Percentiles rank a stretch among this genome's conserved stretches.
phyloP scores from a whole-genome alignment of 2,888 invertebrate genomes.

The Antheraea assamensis region DNA sequence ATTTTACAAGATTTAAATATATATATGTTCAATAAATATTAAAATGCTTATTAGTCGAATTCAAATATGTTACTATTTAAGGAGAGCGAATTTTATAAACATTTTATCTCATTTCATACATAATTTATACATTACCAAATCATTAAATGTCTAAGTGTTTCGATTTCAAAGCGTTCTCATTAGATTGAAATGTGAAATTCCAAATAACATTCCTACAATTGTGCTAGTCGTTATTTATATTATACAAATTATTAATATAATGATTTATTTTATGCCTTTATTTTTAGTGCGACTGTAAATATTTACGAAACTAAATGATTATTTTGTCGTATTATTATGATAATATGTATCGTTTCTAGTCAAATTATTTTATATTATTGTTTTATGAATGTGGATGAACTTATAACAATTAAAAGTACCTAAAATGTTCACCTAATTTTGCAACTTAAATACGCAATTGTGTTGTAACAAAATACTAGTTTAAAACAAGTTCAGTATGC shows the following conservation, averaged over 20 bases:
- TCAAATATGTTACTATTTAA: constrained; percentile 14
- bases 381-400: constrained; percentile 63
- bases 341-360: constrained; percentile 74
- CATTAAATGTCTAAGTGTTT: background rate
- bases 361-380: constrained; percentile 70
- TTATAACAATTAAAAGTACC: constrained; percentile 26
- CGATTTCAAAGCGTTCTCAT: constrained; percentile 18
- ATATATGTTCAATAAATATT: background rate
- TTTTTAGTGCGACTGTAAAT: constrained; percentile 72
- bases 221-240: constrained; percentile 28
- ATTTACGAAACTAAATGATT: constrained; percentile 48
- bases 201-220: constrained; percentile 3
- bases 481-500: background rate
- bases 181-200: constrained; percentile 10
- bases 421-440: constrained; percentile 16
- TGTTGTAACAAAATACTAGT: background rate
- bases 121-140: background rate
- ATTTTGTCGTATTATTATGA: constrained; percentile 59
- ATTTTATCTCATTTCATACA: background rate
- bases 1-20: background rate
- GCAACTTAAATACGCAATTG: background rate
- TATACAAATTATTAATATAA: constrained; percentile 15
- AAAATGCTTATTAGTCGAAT: background rate
- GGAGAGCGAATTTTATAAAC: background rate
- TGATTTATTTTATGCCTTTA: constrained; percentile 10